Evolutionary conservation across 2,888 invertebrate genomes (phyloP), one percentile per base, ranked within the genome.

Genomic region (Eilema depressum): DNA sequence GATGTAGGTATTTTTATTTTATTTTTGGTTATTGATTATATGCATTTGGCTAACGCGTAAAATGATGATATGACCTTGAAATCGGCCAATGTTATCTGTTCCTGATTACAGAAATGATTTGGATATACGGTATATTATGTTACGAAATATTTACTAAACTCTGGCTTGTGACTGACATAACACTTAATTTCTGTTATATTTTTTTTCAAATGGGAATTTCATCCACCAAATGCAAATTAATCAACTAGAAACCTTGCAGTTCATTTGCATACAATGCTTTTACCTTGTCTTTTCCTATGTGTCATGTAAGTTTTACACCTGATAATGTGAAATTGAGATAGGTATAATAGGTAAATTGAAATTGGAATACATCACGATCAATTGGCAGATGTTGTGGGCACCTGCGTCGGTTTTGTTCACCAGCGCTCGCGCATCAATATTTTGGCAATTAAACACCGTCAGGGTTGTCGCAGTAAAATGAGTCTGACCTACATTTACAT

Each of bases 61-160:
- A 85, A 83, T 80, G 66, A 74, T 70, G 65, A 69, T 75, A 74
- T 85, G 89, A 83, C 93, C 93, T 93, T 94, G 93, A 92, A 88
- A 82, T 78, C 82, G 81, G 83, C 84, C 86, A 88, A 91, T 89
- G 91, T 93, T 93, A 94, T 94, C 94, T 84, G 76, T 86, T 78
- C 84, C 88, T 87, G 93, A 93, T 93, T 90, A 91, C 88, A 74
- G 75, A 68, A 71, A 83, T 82, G 85, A 87, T 87, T 81, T 79
- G 75, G 70, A 74, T 53, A 68, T 72, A 70, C 41, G 63, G 69
- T 68, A 73, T 80, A 80, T 80, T 77, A 69, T 66, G 79, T 82
- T 84, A 81, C 83, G 78, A 78, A 77, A 86, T 82, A 12, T 0
- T 8, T 60, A 33, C 28, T 61, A 33, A n/a, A n/a, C 61, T 30